These are phyloP conservation scores for Chironex yamaguchii DNA, from an alignment of 30 jellyfish, hydroid and myxozoan species.

Conservation along the genomic window DNA sequence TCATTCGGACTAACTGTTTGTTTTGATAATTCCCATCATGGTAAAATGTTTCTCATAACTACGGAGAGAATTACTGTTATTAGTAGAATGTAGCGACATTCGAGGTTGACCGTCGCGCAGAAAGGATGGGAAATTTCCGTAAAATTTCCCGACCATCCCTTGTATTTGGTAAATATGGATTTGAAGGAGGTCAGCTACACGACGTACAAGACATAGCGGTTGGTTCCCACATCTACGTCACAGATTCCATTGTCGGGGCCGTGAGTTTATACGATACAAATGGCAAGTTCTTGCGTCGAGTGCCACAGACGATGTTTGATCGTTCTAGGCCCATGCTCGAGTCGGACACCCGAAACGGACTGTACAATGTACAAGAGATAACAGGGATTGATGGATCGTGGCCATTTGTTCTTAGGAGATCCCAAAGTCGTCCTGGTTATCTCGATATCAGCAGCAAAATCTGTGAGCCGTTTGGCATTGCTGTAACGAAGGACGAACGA, in stretches of 20 bases:
- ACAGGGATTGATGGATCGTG: not conserved
- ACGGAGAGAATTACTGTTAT: no score
- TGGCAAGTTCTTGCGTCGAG: not conserved
- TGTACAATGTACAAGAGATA: not conserved
- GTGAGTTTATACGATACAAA: not conserved
- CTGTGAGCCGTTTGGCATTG: not conserved
- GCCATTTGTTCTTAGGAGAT: not conserved
- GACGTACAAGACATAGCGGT: conserved; percentile 1
- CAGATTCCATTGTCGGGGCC: not conserved
- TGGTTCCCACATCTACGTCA: conserved; percentile 10
- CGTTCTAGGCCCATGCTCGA: not conserved
- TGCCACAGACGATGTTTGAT: not conserved
- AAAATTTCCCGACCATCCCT: not conserved
- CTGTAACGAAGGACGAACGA: not conserved
- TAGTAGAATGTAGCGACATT: no score
- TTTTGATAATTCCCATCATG: no score
- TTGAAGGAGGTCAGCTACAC: not conserved
- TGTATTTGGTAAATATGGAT: conserved; percentile 20
- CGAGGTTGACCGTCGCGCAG: no score
- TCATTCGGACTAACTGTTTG: no score
- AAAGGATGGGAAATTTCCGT: not conserved
- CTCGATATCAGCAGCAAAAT: not conserved
- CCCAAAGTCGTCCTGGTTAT: not conserved
- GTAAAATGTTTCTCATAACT: no score
- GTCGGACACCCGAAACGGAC: not conserved